phyloP scores from a whole-genome alignment of 2,797 vertebrate genomes.

The Eospalax fontanierii region DNA sequence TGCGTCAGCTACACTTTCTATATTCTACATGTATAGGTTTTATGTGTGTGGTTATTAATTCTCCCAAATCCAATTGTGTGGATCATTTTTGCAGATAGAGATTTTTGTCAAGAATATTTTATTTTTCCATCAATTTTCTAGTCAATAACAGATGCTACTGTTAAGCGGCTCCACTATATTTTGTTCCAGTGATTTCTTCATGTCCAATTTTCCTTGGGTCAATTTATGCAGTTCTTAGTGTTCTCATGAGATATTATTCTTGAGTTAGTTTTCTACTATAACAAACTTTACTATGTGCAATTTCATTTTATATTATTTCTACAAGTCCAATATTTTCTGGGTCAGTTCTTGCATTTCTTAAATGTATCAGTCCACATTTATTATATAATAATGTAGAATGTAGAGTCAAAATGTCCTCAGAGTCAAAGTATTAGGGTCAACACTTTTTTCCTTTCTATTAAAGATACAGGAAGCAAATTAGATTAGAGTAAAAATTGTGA shows the following conservation, averaged over 20 bases:
- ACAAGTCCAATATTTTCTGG: conserved; percentile 19
- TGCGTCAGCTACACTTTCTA: conserved; percentile 2
- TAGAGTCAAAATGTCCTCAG: background rate
- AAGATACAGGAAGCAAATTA: background rate
- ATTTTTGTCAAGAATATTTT: conserved; percentile 59
- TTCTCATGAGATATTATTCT: background rate
- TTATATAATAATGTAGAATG: background rate
- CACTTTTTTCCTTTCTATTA: background rate
- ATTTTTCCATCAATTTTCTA: conserved; percentile 68
- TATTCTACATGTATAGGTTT: conserved; percentile 7
- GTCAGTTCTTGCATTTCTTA: conserved; percentile 14
- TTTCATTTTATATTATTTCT: conserved; percentile 56
- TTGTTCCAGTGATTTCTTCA: conserved; percentile 30
- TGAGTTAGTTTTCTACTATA: conserved; percentile 28
- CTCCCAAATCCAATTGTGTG: conserved; percentile 19
- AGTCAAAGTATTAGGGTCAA: background rate
- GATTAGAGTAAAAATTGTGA: background rate
- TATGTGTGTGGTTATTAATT: conserved; percentile 46
- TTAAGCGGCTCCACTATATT: conserved; percentile 55
- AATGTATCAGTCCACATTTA: background rate
- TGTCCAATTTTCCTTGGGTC: conserved; percentile 44
- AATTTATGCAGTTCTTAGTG: conserved; percentile 48
- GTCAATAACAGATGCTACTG: conserved; percentile 10
- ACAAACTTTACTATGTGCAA: conserved; percentile 18
- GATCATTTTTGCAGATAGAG: conserved; percentile 46